A percentile compares a stretch with the other conserved stretches of the same genome.
These are phyloP conservation scores for Standfussiana lucernea DNA, from an alignment of 2,888 invertebrate genomes.

Conservation along the genomic window DNA sequence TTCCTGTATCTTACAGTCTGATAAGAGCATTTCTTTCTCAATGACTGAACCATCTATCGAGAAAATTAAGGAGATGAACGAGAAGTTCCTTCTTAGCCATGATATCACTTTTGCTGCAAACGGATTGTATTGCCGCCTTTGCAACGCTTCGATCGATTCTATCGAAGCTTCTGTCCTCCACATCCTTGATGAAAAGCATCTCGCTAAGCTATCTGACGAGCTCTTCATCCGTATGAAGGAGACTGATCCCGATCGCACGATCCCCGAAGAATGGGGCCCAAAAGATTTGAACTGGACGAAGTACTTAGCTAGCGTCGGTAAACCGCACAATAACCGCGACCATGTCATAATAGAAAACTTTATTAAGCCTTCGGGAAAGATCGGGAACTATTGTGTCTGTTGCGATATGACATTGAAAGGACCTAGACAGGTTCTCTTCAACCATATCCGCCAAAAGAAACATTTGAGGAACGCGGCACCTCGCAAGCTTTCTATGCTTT, in stretches of 20 bases:
- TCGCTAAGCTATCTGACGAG: constrained; percentile 84
- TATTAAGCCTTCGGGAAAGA: constrained; percentile 86
- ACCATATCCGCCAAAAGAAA: constrained; percentile 88
- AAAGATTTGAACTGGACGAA: constrained; percentile 87
- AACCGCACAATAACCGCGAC: constrained; percentile 83
- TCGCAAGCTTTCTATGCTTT: constrained; percentile 81
- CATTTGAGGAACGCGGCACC: constrained; percentile 87
- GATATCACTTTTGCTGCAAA: constrained; percentile 74
- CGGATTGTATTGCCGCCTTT: constrained; percentile 79
- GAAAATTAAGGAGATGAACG: constrained; percentile 84
- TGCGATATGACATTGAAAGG: constrained; percentile 88
- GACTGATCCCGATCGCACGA: constrained; percentile 79
- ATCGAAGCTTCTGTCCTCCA: constrained; percentile 81
- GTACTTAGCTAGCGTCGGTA: constrained; percentile 85
- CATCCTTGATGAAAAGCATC: constrained; percentile 85
- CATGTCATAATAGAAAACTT: constrained; percentile 88
- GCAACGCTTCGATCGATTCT: constrained; percentile 78
- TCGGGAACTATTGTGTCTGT: constrained; percentile 85
- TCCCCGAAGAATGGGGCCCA: constrained; percentile 88
- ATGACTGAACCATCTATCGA: constrained; percentile 79
- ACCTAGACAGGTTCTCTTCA: constrained; percentile 86
- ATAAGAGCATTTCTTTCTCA: constrained; percentile 82
- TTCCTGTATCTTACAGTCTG: constrained; percentile 83
- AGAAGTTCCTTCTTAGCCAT: constrained; percentile 81
- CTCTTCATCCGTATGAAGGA: constrained; percentile 81